Conservation (phyloP, 2,888 invertebrate genomes). For the Phalera bucephala region DNA sequence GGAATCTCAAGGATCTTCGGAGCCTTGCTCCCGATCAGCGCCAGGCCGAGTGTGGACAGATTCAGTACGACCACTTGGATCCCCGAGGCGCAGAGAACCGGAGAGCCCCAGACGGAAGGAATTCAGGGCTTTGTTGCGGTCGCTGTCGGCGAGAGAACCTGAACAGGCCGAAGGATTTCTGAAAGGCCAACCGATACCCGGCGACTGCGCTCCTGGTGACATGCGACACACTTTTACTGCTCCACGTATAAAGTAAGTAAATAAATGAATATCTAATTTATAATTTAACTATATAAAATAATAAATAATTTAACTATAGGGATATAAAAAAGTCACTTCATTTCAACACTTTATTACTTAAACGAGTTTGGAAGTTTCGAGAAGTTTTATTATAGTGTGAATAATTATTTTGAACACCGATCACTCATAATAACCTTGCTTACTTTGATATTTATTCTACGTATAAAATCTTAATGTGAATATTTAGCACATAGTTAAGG, state of each 20-base stretch:
- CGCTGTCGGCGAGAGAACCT: slow-evolving; percentile 85
- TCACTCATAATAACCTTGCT: too few species aligned
- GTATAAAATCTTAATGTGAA: too few species aligned
- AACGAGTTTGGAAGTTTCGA: too few species aligned
- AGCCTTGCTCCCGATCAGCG: slow-evolving; percentile 86
- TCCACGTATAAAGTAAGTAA: slow-evolving; percentile 69
- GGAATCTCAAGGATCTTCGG: slow-evolving; percentile 62
- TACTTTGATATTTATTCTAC: too few species aligned
- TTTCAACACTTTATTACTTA: too few species aligned
- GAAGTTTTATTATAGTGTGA: too few species aligned
- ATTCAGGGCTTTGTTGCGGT: slow-evolving; percentile 84
- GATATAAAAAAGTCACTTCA: too few species aligned
- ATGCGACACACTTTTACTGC: slow-evolving; percentile 75
- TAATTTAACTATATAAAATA: too few species aligned
- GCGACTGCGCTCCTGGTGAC: slow-evolving; percentile 85
- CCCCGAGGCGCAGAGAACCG: slow-evolving; percentile 63
- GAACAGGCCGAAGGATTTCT: slow-evolving; percentile 86
- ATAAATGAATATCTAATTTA: too few species aligned
- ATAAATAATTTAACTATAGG: too few species aligned
- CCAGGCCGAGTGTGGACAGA: slow-evolving; percentile 85
- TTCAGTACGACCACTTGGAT: slow-evolving; percentile 57
- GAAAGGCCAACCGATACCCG: slow-evolving; percentile 87
- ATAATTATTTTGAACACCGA: too few species aligned
- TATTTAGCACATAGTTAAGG: too few species aligned
- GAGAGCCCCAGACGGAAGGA: slow-evolving; percentile 77